Evolutionary conservation across 2,888 invertebrate genomes (phyloP), one percentile per base, ranked within the genome.

Genomic region (Acleris cristana): DNA sequence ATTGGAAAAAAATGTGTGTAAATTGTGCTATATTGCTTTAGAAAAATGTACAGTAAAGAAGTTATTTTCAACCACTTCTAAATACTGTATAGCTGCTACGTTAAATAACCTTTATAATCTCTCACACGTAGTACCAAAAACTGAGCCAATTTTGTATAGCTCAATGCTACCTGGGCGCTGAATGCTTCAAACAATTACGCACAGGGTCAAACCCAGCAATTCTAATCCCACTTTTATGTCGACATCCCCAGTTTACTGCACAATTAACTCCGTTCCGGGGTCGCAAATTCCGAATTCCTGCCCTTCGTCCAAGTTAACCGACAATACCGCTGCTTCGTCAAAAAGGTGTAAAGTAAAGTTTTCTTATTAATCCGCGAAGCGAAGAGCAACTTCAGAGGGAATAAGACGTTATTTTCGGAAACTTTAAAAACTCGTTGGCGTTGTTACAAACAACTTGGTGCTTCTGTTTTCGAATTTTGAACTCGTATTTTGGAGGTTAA

Each of bases 331-430:
- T 56, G 34, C 62, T 57, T 12, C 52, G 61, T 62, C 61, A 52
- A 52, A 66, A 48, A 66, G 66, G 66, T 62, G 66, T 58, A 40
- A 67, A 62, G 66, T 57, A 48, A 62, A 62, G 45, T 66, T 66
- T 53, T 58, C 57, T 62, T 67, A 67, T 67, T 67, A 62, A 67
- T 67, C 62, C 57, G 34, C 16, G 44, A 48, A 23, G 57, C 30
- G 14, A 40, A 34, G 52, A 52, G 30, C 60, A 65, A 52, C 65
- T 61, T 59, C 60, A 54, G 21, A 34, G 54, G 54, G 19, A 54
- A 60, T 48, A 53, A 58, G 62, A 44, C 55, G 59, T 67, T 57
- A 67, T 62, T 57, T 67, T 67, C 61, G 65, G 52, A 21, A 62
- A 67, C 56, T 57, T 62, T 62, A 30, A 62, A 53, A 67, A 62